phyloP scores from a whole-genome alignment of 2,797 vertebrate species.

The Eulemur coronatus region DNA sequence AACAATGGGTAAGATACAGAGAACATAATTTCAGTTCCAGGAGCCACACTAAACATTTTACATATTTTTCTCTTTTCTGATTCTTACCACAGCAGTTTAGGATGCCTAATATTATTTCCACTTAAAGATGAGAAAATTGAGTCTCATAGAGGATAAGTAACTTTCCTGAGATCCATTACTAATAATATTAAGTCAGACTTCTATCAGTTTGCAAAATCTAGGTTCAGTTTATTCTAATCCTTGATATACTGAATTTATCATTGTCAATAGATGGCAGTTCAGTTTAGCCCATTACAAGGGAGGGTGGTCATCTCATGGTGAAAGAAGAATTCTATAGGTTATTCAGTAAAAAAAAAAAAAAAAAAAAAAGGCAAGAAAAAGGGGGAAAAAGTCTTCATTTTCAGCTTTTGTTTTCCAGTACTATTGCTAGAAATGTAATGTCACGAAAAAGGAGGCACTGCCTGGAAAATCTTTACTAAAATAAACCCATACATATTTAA shows the following conservation, averaged over 20 bases:
- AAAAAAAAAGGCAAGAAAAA: not conserved
- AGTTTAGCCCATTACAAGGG: not conserved
- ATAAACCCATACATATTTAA: conserved; percentile 14
- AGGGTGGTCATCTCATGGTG: not conserved
- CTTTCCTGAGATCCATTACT: not conserved
- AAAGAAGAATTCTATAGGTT: not conserved
- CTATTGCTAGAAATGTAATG: not conserved
- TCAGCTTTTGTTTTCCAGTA: not conserved
- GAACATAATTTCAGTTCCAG: not conserved
- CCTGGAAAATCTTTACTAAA: not conserved
- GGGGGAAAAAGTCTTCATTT: not conserved
- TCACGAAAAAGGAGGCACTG: not conserved
- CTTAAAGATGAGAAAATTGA: not conserved
- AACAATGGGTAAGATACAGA: not conserved
- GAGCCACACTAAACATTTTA: not conserved
- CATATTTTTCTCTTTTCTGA: not conserved
- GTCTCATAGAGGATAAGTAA: not conserved
- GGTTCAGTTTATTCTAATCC: not conserved
- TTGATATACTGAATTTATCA: not conserved
- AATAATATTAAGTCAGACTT: not conserved
- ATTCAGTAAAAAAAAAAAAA: not conserved
- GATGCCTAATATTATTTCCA: not conserved
- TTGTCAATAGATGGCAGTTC: not conserved
- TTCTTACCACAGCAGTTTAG: not conserved
- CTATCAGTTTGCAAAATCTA: not conserved